Base-by-base conservation (phyloP, 1,140 invertebrate genomes). In the Cydia strobilella region DNA sequence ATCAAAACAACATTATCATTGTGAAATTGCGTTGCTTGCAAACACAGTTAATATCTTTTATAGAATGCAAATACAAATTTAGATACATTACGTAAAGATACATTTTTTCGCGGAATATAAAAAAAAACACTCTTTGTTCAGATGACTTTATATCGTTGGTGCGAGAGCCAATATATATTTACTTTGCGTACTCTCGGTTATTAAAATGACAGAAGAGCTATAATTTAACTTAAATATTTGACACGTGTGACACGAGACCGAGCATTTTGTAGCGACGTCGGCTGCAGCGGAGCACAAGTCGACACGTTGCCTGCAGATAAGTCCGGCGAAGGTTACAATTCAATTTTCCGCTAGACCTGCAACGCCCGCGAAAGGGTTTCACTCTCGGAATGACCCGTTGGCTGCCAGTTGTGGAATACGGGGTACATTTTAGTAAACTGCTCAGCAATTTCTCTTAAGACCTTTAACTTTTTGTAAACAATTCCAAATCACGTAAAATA, bases 341-440 rank as follows among this genome's bases (percentile, higher is more conserved):
- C 78, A 80, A 80, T 83, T 80, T 81, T 79, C 81, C 74, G 79
- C 75, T 65, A 76, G 76, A 74, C 72, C 75, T 73, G 71, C 76
- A 66, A n/a, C 15, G 54, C 54, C 54, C 54, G 54, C 54, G 27
- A 39, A 69, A 69, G 65, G 65, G 65, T 69, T 69, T 69, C 65
- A 69, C 35, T 69, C 65, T 39, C 65, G 65, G 65, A 69, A 69
- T 69, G 65, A 69, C 31, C 65, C 65, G 35, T 66, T 66, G 25
- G 10, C 65, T 69, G 35, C 65, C 65, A 69, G 25, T 69, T 69
- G 65, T 10, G 65, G 65, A 18, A 35, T 69, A 69, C 35, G 6
- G 35, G 27, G n/a, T 35, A 48, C 45, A 69, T 35, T 69, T 69
- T 69, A 35, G 25, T 69, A 35, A 69, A 69, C 65, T 69, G 65